Evolutionary conservation across 2,888 invertebrate species (phyloP), one percentile per base, ranked within the genome.

Genomic region (Litoditis marina): DNA sequence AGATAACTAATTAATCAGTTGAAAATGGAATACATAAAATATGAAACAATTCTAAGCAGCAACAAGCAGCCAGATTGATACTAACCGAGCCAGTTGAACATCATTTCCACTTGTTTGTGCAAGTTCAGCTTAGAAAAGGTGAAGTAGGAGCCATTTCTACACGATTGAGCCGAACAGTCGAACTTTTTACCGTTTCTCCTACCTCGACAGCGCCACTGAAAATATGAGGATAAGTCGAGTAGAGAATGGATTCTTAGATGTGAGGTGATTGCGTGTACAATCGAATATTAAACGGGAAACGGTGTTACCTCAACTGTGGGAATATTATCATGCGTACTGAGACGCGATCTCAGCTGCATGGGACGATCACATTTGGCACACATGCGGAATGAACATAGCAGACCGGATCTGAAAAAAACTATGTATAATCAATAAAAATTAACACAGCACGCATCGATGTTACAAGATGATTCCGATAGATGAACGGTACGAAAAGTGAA

Each of bases 161-260:
- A 51, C 19, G 51, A 51, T 28, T 51, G 51, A 1, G 51, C 30
- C 13, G 51, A 51, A n/a, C 51, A 51, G 28, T 51, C 51, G 28
- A 28, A 28, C 31, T 51, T 51, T 19, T 51, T 51, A 7, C 51
- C 51, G 31, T 51, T 22, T 11, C 19, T 22, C 2, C n/a, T 27
- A 2, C n/a, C 19, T 11, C 51, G 28, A 19, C 51, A 51, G 27
- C 51, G 8, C 51, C 51, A 51, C 51, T 51, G 51, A 22, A 51
- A 31, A 3, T 11, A 49, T 25, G 28, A 7, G n/a, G 11, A 47
- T 47, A 13, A 19, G 19, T 13, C 8, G n/a, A 47, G 4, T 49
- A 27, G 19, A 44, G 5, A 8, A 8, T 8, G 8, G 8, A 44
- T 19, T 25, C 25, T 44, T 4, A 4, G 25, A n/a, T 36, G 7